phyloP scores from a whole-genome alignment of 1,140 invertebrate species.

The Penaeus vannamei region DNA sequence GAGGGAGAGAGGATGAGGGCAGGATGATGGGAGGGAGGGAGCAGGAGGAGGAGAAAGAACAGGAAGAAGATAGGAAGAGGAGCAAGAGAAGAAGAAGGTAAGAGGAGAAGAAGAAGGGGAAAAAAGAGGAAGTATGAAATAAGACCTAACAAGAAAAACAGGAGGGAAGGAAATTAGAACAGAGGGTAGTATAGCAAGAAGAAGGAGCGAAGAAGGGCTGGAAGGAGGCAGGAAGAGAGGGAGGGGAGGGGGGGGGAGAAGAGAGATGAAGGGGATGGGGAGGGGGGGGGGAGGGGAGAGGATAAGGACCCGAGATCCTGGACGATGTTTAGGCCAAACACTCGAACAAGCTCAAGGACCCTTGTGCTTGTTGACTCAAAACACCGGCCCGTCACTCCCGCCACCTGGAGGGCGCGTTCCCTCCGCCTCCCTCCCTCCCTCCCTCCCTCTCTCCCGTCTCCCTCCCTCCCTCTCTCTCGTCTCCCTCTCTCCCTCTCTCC shows the following conservation, averaged over 20 bases:
- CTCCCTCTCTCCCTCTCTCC: neutral
- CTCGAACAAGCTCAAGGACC: neutral
- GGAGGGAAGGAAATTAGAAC: too few relatives aligned
- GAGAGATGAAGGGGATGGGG: neutral
- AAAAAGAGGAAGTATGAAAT: too few relatives aligned
- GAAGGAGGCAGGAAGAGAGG: too few relatives aligned
- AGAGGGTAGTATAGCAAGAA: too few relatives aligned
- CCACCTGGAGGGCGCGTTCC: conserved; percentile 18
- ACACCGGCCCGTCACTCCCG: conserved; percentile 29
- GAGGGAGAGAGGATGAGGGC: too few relatives aligned
- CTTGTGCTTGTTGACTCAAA: conserved; percentile 24
- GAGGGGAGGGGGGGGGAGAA: neutral
- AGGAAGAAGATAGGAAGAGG: too few relatives aligned
- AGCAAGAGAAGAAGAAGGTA: too few relatives aligned
- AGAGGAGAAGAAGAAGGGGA: too few relatives aligned
- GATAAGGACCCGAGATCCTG: conserved; percentile 8
- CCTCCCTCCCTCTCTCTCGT: neutral
- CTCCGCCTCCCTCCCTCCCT: neutral
- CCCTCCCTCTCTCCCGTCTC: neutral
- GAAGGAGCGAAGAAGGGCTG: too few relatives aligned
- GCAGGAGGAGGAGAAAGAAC: too few relatives aligned
- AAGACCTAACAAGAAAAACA: too few relatives aligned
- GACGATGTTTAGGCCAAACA: conserved; percentile 31
- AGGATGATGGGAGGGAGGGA: too few relatives aligned
- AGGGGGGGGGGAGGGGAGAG: neutral